Evolutionary conservation across 2,797 vertebrate genomes (phyloP).

Genomic region (Clangula hyemalis): DNA sequence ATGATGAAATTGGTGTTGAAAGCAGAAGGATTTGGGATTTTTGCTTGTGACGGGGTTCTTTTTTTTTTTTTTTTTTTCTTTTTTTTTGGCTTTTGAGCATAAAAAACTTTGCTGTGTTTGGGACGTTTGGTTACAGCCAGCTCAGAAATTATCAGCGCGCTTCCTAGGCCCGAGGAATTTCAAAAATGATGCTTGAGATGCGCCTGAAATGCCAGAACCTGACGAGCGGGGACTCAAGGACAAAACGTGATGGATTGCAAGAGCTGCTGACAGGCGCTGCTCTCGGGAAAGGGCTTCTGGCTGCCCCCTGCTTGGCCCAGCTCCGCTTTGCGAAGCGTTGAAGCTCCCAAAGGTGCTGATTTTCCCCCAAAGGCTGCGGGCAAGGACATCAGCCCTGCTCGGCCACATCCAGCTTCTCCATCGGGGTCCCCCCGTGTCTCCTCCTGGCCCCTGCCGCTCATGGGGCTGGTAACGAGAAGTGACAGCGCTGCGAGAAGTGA

Average conservation of each 20-base stretch:
- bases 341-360: not conserved
- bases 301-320: not conserved
- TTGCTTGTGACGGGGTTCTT: not conserved
- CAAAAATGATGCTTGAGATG: not conserved
- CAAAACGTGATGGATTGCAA: not conserved
- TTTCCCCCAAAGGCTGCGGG: not conserved
- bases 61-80: not conserved
- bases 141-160: not conserved
- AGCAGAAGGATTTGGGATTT: not conserved
- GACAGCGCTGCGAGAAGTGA: not conserved
- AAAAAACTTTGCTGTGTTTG: not conserved
- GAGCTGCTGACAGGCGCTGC: not conserved
- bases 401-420: not conserved
- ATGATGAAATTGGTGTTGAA: not conserved
- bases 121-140: not conserved
- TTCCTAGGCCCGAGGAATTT: rapidly evolving
- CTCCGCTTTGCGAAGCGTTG: not conserved
- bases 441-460: not conserved
- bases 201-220: too few species aligned
- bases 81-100: not conserved
- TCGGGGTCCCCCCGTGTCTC: not conserved
- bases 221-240: not conserved
- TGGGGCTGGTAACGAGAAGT: not conserved
- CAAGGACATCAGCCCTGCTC: not conserved
- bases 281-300: not conserved